phyloP scores from a whole-genome alignment of 2,113 vertebrate genomes.

The Callipepla squamata region DNA sequence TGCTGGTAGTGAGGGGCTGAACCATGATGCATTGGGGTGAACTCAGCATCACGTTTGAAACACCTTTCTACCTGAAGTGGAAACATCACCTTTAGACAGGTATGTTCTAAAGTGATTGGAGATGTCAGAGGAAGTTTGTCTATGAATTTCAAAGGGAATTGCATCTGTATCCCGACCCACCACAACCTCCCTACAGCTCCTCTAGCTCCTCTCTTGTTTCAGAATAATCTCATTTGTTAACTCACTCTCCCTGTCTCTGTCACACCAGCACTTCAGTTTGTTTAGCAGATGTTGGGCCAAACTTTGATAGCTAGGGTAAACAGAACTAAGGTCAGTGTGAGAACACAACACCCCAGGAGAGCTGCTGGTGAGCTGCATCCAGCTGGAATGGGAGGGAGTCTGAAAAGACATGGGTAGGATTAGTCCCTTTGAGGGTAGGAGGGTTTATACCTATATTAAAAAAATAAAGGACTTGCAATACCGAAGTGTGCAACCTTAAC shows the following conservation, averaged over 20 bases:
- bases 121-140: background rate
- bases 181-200: background rate
- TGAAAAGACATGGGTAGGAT: background rate
- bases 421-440: background rate
- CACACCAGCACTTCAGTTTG: background rate
- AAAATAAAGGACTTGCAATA: background rate
- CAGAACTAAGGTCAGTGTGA: slow-evolving; percentile 51
- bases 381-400: background rate
- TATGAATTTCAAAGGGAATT: background rate
- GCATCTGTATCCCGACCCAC: background rate
- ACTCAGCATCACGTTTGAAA: background rate
- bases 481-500: slow-evolving; percentile 23
- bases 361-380: background rate
- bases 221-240: background rate
- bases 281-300: slow-evolving; percentile 37
- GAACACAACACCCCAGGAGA: slow-evolving; percentile 32
- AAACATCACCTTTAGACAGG: background rate
- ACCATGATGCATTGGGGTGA: background rate
- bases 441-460: background rate
- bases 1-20: background rate
- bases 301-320: slow-evolving; percentile 48
- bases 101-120: background rate
- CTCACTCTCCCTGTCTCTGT: background rate
- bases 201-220: background rate
- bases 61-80: background rate